phyloP scores from a whole-genome alignment of 2,888 invertebrate species.

The Trissolcus brochymenae region DNA sequence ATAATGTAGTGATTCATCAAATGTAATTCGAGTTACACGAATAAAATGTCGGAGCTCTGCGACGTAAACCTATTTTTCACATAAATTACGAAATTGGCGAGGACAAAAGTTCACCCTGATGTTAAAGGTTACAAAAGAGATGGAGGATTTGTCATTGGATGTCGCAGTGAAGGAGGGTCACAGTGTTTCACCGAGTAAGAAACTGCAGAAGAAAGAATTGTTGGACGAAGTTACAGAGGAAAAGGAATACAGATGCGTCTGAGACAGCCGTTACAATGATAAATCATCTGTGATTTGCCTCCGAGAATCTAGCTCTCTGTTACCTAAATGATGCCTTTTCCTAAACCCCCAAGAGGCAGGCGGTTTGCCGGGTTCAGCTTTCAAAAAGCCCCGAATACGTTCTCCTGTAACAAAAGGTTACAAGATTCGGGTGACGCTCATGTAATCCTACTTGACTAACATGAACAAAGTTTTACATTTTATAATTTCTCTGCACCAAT shows the following conservation, averaged over 20 bases:
- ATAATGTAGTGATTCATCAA: too few relatives aligned
- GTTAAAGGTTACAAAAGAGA: conserved; percentile 30
- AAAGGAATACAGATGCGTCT: conserved; percentile 59
- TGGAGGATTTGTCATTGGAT: conserved; percentile 48
- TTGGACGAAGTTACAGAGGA: conserved; percentile 59
- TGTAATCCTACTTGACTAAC: conserved; percentile 71
- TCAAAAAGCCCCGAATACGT: conserved; percentile 66
- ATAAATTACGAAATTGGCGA: conserved; percentile 40
- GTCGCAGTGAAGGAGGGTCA: conserved; percentile 52
- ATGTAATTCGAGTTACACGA: background rate
- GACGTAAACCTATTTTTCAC: conserved; percentile 28
- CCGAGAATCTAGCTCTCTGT: conserved; percentile 72
- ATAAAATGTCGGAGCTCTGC: background rate
- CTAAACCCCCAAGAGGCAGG: conserved; percentile 47
- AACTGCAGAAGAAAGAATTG: conserved; percentile 60
- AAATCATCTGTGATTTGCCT: conserved; percentile 73
- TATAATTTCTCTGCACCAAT: conserved; percentile 58
- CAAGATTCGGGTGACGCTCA: conserved; percentile 69
- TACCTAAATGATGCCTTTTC: conserved; percentile 71
- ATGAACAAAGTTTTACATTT: conserved; percentile 64
- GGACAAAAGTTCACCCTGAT: conserved; percentile 26
- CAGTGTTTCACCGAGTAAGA: conserved; percentile 42
- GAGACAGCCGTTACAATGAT: conserved; percentile 69
- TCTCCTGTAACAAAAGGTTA: conserved; percentile 71
- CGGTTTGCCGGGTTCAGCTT: conserved; percentile 36